Evolutionary conservation across 2,113 vertebrate species (phyloP).

Genomic region (Corapipo altera): DNA sequence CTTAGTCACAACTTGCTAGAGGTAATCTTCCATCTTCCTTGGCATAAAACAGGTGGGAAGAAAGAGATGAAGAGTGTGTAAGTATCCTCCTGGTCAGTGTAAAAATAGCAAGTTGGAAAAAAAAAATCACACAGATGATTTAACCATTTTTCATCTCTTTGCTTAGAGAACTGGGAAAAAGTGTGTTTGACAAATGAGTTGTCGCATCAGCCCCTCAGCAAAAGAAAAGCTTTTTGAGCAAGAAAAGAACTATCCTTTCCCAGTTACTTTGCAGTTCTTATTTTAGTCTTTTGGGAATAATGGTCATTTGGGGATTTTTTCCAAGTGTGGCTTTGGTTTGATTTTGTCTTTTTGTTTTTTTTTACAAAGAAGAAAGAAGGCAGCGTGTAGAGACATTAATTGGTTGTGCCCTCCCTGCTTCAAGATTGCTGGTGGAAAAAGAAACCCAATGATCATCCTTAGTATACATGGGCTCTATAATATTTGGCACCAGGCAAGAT

Average conservation of each 20-base stretch:
- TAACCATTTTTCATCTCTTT: constrained; percentile 1
- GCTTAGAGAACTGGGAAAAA: not conserved
- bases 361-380: not conserved
- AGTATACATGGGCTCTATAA: not conserved
- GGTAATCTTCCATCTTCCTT: not conserved
- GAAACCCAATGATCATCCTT: not conserved
- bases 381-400: not conserved
- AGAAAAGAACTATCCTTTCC: not conserved
- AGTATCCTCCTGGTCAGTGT: not conserved
- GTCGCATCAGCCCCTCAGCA: not conserved
- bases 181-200: not conserved
- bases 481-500: constrained; percentile 40
- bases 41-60: not conserved
- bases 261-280: not conserved
- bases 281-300: not conserved
- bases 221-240: not conserved
- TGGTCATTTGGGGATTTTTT: not conserved
- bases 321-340: not conserved
- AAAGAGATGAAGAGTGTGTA: not conserved
- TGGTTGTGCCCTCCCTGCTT: not conserved
- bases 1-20: not conserved
- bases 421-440: not conserved
- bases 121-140: not conserved
- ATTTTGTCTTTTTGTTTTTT: not conserved
- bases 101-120: constrained; percentile 9